Evolutionary conservation across 2,888 invertebrate genomes (phyloP).

Genomic region (Acanthosepion esculentum): DNA sequence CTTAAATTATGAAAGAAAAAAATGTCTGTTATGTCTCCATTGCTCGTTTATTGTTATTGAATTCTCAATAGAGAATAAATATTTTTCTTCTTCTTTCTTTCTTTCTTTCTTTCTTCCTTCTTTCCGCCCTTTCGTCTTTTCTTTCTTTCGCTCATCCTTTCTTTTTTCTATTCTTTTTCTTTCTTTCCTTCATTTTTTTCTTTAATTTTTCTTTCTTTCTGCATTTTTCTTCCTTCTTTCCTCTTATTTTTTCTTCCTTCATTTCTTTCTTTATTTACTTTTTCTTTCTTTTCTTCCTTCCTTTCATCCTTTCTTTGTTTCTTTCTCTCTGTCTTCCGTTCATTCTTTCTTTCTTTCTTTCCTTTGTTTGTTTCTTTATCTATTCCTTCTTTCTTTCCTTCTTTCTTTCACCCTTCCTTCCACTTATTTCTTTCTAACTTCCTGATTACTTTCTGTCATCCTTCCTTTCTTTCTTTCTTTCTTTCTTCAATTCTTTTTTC

Average conservation of each 20-base stretch:
- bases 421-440: accelerated
- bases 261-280: background rate
- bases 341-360: background rate
- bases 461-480: background rate
- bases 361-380: background rate
- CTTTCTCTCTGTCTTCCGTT: accelerated
- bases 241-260: accelerated
- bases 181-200: background rate
- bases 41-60: background rate
- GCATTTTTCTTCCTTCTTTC: background rate
- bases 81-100: background rate
- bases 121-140: no score
- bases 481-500: no score
- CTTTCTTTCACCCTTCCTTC: background rate
- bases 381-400: accelerated
- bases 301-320: background rate
- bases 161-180: background rate
- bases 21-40: background rate
- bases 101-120: background rate
- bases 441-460: no score
- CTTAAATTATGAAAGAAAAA: constrained; percentile 3
- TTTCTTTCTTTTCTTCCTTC: background rate
- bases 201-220: no score
- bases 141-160: background rate
- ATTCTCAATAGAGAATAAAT: constrained; percentile 20